A percentile compares a stretch with the other conserved stretches of the same genome.
Evolutionary conservation across 2,888 invertebrate species (phyloP).

Genomic region (Lasioglossum pauxillum): DNA sequence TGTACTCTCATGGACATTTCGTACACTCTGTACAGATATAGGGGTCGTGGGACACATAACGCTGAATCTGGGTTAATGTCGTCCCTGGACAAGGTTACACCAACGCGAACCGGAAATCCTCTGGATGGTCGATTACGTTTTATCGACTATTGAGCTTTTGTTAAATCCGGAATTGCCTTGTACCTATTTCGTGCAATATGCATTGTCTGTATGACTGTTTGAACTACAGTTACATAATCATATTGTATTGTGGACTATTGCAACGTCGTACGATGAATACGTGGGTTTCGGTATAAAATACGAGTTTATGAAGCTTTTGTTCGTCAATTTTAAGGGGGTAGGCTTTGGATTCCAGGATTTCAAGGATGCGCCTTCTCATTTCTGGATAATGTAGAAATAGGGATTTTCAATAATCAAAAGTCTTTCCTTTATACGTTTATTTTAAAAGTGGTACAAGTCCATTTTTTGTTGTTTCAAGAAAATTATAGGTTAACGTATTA

Average conservation of each 20-base stretch:
- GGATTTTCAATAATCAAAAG: too few species aligned
- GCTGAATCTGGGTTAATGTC: slow-evolving; percentile 63
- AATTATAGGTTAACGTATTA: too few species aligned
- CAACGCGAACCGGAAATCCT: slow-evolving; percentile 54
- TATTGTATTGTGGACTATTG: not conserved
- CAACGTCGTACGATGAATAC: not conserved
- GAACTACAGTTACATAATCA: not conserved
- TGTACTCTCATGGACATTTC: slow-evolving; percentile 48
- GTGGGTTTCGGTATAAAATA: not conserved
- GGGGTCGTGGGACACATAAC: slow-evolving; percentile 31
- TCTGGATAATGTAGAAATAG: too few species aligned
- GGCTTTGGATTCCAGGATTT: too few species aligned
- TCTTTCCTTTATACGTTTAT: too few species aligned
- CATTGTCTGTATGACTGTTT: not conserved
- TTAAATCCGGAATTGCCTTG: slow-evolving; percentile 1
- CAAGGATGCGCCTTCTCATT: too few species aligned
- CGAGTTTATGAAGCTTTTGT: not conserved
- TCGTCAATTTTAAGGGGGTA: not conserved
- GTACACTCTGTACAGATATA: slow-evolving; percentile 26
- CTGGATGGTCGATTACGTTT: slow-evolving; percentile 48
- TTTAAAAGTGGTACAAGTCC: too few species aligned
- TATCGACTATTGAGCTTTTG: slow-evolving; percentile 41
- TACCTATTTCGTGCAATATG: not conserved
- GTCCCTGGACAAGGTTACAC: slow-evolving; percentile 36
- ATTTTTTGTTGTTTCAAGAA: too few species aligned